Percentiles rank a stretch among this genome's conserved stretches.
phyloP scores from a whole-genome alignment of 1,140 invertebrate genomes.

The Calephelis virginiensis region DNA sequence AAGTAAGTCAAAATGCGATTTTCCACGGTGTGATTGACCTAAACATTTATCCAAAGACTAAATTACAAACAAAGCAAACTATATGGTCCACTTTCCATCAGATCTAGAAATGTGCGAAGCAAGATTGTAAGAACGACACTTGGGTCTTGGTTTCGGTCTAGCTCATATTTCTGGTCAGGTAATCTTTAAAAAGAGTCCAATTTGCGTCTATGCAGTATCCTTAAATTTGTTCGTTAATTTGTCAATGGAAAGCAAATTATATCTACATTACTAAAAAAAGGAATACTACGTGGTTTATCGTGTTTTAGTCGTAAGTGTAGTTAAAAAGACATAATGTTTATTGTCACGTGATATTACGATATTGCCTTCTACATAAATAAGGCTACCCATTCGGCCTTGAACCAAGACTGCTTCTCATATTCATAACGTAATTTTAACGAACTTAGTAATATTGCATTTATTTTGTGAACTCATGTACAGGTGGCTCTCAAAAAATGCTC shows the following conservation, averaged over 20 bases:
- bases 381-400: constrained; percentile 37
- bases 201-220: too few relatives aligned
- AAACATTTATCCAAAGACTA: neutral
- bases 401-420: constrained; percentile 43
- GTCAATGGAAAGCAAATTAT: too few relatives aligned
- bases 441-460: constrained; percentile 26
- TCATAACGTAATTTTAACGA: constrained; percentile 23
- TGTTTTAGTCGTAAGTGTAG: constrained; percentile 4
- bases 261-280: too few relatives aligned
- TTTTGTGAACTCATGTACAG: constrained; percentile 23
- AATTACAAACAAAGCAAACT: too few relatives aligned
- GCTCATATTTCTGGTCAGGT: too few relatives aligned
- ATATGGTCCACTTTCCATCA: too few relatives aligned
- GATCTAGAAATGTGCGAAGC: too few relatives aligned
- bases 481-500: constrained; percentile 24
- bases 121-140: too few relatives aligned
- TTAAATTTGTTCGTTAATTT: too few relatives aligned
- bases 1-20: constrained; percentile 1
- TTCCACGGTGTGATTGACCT: neutral
- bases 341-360: constrained; percentile 33
- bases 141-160: too few relatives aligned
- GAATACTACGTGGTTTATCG: neutral
- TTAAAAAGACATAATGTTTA: constrained; percentile 26
- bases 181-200: too few relatives aligned
- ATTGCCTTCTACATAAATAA: constrained; percentile 33